These are phyloP conservation scores for Rhyacophila brunnea DNA, from an alignment of 1,140 invertebrate species.

Conservation along the genomic window DNA sequence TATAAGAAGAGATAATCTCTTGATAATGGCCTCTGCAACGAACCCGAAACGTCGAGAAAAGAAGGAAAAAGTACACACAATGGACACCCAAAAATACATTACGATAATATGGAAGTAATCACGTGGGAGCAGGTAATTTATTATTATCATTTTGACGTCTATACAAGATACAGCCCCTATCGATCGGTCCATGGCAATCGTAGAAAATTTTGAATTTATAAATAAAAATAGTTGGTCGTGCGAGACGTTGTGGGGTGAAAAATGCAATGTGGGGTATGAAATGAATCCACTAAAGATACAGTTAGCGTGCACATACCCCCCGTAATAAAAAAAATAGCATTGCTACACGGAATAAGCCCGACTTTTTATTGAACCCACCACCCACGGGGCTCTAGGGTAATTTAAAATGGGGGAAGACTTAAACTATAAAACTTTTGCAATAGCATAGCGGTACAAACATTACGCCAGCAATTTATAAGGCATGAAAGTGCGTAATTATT, in stretches of 20 bases:
- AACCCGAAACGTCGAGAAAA: too few species aligned
- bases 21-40: too few species aligned
- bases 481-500: slow-evolving; percentile 33
- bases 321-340: slow-evolving; percentile 30
- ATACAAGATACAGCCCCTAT: too few species aligned
- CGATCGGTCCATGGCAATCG: too few species aligned
- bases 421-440: slow-evolving; percentile 33
- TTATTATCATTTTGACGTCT: too few species aligned
- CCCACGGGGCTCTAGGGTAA: slow-evolving; percentile 24
- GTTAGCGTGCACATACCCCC: slow-evolving; percentile 15
- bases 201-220: too few species aligned
- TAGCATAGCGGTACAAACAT: slow-evolving; percentile 17
- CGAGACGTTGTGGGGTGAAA: slow-evolving; percentile 13
- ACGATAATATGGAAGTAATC: too few species aligned
- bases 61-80: too few species aligned
- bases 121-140: too few species aligned
- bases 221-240: too few species aligned
- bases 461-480: slow-evolving; percentile 28
- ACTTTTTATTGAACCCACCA: slow-evolving; percentile 34
- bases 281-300: slow-evolving; percentile 9
- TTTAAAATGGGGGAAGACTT: slow-evolving; percentile 30
- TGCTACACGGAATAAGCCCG: slow-evolving; percentile 27
- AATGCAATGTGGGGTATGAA: slow-evolving; percentile 1
- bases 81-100: too few species aligned
- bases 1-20: too few species aligned